phyloP scores from a whole-genome alignment of 2,797 vertebrate genomes.

The Carduelis carduelis region DNA sequence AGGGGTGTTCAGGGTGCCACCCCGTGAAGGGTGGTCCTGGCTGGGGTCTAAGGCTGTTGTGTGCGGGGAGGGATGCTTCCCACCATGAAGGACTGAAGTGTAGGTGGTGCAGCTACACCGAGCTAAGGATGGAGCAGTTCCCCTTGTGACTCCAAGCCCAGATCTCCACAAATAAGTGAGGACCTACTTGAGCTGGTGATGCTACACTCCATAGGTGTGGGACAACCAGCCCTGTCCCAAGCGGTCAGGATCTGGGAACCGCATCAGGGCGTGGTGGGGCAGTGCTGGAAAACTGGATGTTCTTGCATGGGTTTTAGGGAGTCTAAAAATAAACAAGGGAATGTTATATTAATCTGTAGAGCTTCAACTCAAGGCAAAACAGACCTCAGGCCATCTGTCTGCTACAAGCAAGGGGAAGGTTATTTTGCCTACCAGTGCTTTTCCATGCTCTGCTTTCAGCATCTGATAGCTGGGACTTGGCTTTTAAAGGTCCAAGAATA shows the following conservation, averaged over 20 bases:
- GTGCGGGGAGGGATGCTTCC: background rate
- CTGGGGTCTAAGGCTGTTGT: background rate
- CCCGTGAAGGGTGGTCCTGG: background rate
- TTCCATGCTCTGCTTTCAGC: background rate
- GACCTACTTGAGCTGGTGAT: background rate
- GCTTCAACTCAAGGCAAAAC: background rate
- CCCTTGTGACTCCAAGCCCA: background rate
- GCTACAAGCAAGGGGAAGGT: background rate
- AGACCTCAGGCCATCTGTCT: conserved; percentile 26
- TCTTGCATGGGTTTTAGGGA: background rate
- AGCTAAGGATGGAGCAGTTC: background rate
- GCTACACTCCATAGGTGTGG: background rate
- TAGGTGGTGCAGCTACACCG: background rate
- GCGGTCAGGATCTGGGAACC: background rate
- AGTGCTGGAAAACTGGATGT: background rate
- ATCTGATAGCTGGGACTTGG: background rate
- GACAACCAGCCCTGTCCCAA: background rate
- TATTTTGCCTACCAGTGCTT: background rate
- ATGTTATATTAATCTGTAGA: background rate
- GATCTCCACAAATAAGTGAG: background rate
- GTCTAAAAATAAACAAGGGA: background rate
- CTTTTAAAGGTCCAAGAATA: background rate
- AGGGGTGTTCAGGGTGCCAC: background rate
- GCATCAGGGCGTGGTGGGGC: background rate
- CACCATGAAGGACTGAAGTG: background rate